Evolutionary conservation across 2,888 invertebrate species (phyloP).

Genomic region (Cataglyphis cursor): DNA sequence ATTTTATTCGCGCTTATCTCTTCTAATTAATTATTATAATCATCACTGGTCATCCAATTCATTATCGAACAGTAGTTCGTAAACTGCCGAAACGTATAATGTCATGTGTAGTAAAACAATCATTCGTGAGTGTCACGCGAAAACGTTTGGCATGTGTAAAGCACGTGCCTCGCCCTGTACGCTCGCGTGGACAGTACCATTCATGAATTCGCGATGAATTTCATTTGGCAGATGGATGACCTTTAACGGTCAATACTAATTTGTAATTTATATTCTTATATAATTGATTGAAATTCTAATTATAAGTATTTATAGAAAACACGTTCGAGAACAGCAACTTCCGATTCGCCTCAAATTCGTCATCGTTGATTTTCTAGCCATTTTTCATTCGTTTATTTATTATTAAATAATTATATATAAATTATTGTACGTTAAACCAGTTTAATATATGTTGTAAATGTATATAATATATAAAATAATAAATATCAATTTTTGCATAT

Average conservation of each 20-base stretch:
- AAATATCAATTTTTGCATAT: neutral
- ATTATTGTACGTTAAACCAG: neutral
- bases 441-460: neutral
- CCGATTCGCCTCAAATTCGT: neutral
- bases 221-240: slow-evolving; percentile 34
- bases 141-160: neutral
- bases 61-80: neutral
- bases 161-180: slow-evolving; percentile 6
- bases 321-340: neutral
- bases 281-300: slow-evolving; percentile 12
- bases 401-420: no score
- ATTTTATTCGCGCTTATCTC: neutral
- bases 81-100: neutral
- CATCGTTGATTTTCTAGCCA: neutral
- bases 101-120: neutral
- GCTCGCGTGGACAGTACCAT: neutral
- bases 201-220: slow-evolving; percentile 18
- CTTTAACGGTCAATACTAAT: slow-evolving; percentile 27
- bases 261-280: slow-evolving; percentile 14
- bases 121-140: neutral
- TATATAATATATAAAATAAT: slow-evolving; percentile 8
- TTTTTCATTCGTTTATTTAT: neutral
- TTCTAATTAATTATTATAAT: slow-evolving; percentile 13
- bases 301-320: slow-evolving; percentile 3
- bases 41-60: neutral